phyloP scores from a whole-genome alignment of 2,113 vertebrate genomes.

The Atlantisia rogersi region DNA sequence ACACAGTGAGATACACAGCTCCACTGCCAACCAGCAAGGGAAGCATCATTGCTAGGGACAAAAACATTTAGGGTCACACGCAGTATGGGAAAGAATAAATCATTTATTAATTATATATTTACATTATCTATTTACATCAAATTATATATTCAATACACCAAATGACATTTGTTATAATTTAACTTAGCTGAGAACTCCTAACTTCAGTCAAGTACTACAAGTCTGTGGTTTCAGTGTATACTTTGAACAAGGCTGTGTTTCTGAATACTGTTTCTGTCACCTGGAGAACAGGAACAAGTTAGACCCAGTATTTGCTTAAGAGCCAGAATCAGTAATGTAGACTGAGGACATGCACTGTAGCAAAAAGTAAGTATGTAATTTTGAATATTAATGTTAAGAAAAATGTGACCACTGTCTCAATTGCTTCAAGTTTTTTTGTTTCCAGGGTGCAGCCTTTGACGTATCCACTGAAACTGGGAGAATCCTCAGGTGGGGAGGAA shows the following conservation, averaged over 20 bases:
- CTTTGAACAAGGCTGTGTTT: not conserved
- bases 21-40: not conserved
- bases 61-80: not conserved
- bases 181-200: not conserved
- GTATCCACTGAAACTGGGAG: not conserved
- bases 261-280: not conserved
- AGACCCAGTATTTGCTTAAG: not conserved
- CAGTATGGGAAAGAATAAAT: not conserved
- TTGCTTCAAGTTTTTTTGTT: not conserved
- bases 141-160: not conserved
- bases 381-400: not conserved
- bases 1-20: not conserved
- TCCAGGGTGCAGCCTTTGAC: not conserved
- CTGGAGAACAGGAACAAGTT: not conserved
- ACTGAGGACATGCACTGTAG: not conserved
- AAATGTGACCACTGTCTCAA: not conserved
- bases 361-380: not conserved
- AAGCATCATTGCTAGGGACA: not conserved
- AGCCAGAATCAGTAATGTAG: not conserved
- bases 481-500: not conserved
- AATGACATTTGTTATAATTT: not conserved
- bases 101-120: not conserved
- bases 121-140: not conserved
- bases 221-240: not conserved
- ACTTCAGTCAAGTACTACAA: not conserved